phyloP scores from a whole-genome alignment of 2,888 invertebrate species.

The Leucoptera coffeella region DNA sequence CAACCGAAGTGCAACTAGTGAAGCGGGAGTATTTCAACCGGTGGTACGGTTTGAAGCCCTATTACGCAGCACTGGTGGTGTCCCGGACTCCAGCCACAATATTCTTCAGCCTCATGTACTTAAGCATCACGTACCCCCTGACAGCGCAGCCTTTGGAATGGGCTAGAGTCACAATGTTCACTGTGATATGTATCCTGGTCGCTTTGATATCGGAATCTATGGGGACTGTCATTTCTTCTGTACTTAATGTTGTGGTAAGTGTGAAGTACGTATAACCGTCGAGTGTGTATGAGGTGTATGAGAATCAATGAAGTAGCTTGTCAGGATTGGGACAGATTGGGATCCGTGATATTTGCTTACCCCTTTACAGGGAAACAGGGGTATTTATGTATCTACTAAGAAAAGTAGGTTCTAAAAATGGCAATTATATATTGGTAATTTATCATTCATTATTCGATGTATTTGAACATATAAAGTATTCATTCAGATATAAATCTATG shows the following conservation, averaged over 20 bases:
- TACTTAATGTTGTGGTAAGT: constrained; percentile 71
- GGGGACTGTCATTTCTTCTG: constrained; percentile 68
- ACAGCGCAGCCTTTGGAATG: constrained; percentile 73
- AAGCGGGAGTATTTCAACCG: constrained; percentile 81
- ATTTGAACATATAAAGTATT: too few species aligned
- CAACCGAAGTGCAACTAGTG: constrained; percentile 67
- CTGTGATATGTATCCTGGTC: constrained; percentile 62
- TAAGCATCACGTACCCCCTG: constrained; percentile 65
- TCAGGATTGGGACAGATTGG: too few species aligned
- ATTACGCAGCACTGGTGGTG: constrained; percentile 69
- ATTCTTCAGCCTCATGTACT: constrained; percentile 59
- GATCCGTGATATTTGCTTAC: too few species aligned
- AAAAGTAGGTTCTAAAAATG: too few species aligned
- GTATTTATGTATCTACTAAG: too few species aligned
- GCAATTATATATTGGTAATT: too few species aligned
- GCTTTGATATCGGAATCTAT: constrained; percentile 74
- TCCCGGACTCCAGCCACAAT: constrained; percentile 68
- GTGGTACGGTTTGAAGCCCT: constrained; percentile 76
- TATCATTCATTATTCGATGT: too few species aligned
- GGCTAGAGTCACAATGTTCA: constrained; percentile 61
- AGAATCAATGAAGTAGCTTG: too few species aligned
- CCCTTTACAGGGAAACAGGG: too few species aligned
- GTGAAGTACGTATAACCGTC: too few species aligned
- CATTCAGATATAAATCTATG: too few species aligned
- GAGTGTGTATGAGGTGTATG: too few species aligned